A percentile compares a stretch with the other conserved stretches of the same genome.
phyloP scores from a whole-genome alignment of 2,113 vertebrate genomes.

The Ailuropoda melanoleuca region DNA sequence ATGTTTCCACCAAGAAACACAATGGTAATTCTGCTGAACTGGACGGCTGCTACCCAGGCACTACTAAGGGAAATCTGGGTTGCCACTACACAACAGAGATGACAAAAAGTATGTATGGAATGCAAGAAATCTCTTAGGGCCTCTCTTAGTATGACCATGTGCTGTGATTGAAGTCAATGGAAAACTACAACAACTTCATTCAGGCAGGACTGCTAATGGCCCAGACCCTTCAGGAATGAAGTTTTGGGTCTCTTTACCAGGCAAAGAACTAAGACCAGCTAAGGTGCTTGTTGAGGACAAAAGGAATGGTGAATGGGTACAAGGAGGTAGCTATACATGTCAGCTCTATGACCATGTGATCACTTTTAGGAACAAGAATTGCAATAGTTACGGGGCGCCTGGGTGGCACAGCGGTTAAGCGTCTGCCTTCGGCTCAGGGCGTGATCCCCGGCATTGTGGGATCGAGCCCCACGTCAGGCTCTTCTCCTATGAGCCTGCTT shows the following conservation, averaged over 20 bases:
- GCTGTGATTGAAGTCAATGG: neutral
- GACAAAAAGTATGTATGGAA: neutral
- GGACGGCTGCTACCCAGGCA: neutral
- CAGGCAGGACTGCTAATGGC: neutral
- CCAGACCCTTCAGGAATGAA: constrained; percentile 14
- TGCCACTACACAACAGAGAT: neutral
- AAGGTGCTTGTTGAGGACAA: neutral
- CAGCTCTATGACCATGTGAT: neutral
- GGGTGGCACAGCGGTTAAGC: no score
- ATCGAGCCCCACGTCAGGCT: no score
- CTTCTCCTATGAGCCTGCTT: no score
- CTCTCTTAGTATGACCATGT: neutral
- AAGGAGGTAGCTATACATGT: neutral
- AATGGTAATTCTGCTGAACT: neutral
- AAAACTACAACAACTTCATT: neutral
- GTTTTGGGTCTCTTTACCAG: neutral
- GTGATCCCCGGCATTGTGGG: no score
- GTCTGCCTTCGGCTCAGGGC: no score
- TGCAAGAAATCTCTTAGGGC: neutral
- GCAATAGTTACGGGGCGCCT: neutral
- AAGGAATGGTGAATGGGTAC: neutral
- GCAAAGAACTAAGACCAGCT: neutral
- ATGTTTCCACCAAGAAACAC: neutral
- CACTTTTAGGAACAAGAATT: neutral
- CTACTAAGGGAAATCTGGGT: neutral